Evolutionary conservation across 2,888 invertebrate species (phyloP).

Genomic region (Axea sp.): DNA sequence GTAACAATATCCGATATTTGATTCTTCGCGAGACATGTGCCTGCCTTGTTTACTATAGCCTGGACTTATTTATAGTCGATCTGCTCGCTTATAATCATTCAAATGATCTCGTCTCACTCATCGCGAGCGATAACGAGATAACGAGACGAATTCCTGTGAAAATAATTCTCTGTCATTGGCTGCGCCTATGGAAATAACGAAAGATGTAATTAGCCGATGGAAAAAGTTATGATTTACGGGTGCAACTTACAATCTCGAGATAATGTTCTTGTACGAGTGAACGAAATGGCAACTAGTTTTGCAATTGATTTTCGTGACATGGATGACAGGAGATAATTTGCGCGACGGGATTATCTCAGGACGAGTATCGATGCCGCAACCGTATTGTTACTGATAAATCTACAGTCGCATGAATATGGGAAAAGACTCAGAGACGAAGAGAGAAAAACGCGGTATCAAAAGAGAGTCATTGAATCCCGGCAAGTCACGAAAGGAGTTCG

Average conservation of each 20-base stretch:
- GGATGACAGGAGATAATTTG: constrained; percentile 50
- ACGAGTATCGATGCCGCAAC: constrained; percentile 51
- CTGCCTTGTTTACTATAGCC: constrained; percentile 36
- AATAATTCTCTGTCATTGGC: constrained; percentile 33
- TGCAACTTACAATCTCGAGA: constrained; percentile 38
- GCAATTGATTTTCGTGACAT: constrained; percentile 52
- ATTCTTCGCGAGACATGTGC: constrained; percentile 33
- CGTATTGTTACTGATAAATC: constrained; percentile 39
- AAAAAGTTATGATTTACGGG: constrained; percentile 50
- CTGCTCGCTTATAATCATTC: constrained; percentile 28
- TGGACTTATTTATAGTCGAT: constrained; percentile 34
- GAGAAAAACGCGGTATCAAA: constrained; percentile 21
- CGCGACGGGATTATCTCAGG: constrained; percentile 51
- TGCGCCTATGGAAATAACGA: constrained; percentile 20
- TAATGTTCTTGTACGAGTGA: constrained; percentile 38
- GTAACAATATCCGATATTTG: constrained; percentile 48
- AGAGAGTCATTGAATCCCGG: constrained; percentile 55
- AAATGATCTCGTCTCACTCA: constrained; percentile 25
- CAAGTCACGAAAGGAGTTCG: constrained; percentile 66
- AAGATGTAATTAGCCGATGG: constrained; percentile 41
- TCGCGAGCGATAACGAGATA: constrained; percentile 37
- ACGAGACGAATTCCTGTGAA: constrained; percentile 15
- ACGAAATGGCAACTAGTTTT: constrained; percentile 41
- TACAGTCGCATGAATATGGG: constrained; percentile 8
- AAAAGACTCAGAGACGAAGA: constrained; percentile 3